A percentile compares a stretch with the other conserved stretches of the same genome.
phyloP scores from a whole-genome alignment of 2,113 vertebrate species.

The Scytalopus superciliaris region DNA sequence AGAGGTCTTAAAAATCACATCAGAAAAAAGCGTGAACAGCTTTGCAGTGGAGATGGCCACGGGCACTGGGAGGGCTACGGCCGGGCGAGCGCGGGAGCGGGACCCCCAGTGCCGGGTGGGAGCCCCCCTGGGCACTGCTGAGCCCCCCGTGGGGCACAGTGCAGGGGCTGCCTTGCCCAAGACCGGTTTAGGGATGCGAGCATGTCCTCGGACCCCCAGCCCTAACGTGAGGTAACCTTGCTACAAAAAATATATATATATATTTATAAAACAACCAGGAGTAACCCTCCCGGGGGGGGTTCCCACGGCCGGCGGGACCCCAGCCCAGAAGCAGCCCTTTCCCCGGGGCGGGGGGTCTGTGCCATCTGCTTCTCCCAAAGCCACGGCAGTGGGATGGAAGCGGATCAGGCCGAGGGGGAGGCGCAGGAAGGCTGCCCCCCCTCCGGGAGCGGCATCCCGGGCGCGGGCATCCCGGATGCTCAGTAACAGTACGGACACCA shows the following conservation, averaged over 20 bases:
- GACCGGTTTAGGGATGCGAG: neutral
- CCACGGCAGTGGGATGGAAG: neutral
- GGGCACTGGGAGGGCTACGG: neutral
- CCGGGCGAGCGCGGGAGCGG: neutral
- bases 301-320: neutral
- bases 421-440: neutral
- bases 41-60: constrained; percentile 12
- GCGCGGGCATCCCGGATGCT: constrained; percentile 44
- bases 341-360: neutral
- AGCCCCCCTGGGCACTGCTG: neutral
- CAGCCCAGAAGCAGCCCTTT: constrained; percentile 50
- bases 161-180: neutral
- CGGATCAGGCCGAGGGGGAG: neutral
- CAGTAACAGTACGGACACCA: constrained; percentile 68
- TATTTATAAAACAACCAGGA: constrained; percentile 57
- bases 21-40: constrained; percentile 13
- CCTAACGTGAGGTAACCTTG: constrained; percentile 57
- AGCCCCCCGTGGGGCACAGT: neutral
- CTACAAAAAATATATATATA: constrained; percentile 56
- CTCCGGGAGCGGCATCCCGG: neutral
- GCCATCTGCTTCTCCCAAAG: neutral
- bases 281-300: neutral
- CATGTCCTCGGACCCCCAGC: constrained; percentile 24
- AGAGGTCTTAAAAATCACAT: constrained; percentile 42
- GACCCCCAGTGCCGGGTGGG: neutral